Evolutionary conservation across 2,888 invertebrate species (phyloP).

Genomic region (Steromphala cineraria): DNA sequence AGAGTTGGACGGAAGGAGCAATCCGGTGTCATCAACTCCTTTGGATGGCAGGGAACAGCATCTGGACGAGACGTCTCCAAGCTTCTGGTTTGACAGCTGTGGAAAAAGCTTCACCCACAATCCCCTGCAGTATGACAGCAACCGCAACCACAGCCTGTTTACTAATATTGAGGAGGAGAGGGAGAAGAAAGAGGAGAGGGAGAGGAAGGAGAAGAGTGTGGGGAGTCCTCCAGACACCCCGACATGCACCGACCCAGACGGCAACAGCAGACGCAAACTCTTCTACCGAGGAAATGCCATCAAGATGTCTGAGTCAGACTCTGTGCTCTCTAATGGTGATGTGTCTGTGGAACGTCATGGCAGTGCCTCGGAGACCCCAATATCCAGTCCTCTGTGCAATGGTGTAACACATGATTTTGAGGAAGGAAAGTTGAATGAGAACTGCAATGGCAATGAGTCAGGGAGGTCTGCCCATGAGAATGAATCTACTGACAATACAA

Average conservation of each 20-base stretch:
- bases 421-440: not conserved
- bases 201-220: not conserved
- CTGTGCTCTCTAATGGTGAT: conserved; percentile 13
- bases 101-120: conserved; percentile 20
- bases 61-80: not conserved
- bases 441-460: not conserved
- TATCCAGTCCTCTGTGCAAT: not conserved
- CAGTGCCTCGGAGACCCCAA: not conserved
- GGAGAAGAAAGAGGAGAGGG: not conserved
- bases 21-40: no score
- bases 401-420: not conserved
- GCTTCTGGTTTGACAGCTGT: conserved; percentile 27
- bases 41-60: no score
- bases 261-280: not conserved
- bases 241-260: not conserved
- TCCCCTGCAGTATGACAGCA: not conserved
- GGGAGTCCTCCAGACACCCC: not conserved
- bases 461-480: not conserved
- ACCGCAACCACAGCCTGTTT: conserved; percentile 3
- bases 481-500: not conserved
- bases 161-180: not conserved
- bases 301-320: not conserved
- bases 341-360: not conserved
- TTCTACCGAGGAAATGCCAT: not conserved
- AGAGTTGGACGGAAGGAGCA: no score